Percentiles rank a stretch among this genome's conserved stretches.
Evolutionary conservation across 2,113 vertebrate genomes (phyloP).

Genomic region (Aspiorhynchus laticeps): DNA sequence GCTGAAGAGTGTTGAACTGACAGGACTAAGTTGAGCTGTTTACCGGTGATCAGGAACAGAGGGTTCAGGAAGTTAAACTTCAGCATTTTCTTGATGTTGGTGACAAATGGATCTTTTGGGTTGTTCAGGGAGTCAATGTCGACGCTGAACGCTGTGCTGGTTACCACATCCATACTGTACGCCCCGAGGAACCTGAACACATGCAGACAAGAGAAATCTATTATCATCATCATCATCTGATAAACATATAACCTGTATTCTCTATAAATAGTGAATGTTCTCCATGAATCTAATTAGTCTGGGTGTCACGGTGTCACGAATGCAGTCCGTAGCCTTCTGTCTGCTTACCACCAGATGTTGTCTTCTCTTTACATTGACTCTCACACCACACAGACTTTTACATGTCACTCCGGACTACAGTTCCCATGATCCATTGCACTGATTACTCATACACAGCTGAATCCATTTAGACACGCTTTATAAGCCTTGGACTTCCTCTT

Average conservation of each 20-base stretch:
- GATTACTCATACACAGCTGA: no score
- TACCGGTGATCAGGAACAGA: slow-evolving; percentile 66
- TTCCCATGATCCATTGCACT: no score
- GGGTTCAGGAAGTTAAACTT: slow-evolving; percentile 74
- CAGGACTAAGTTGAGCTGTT: neutral
- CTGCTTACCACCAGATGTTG: no score
- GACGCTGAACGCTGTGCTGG: slow-evolving; percentile 84
- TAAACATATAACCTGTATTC: neutral
- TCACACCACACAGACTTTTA: no score
- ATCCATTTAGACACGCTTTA: no score
- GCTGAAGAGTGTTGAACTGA: neutral
- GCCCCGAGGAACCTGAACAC: slow-evolving; percentile 77
- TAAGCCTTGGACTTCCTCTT: no score
- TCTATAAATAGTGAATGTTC: neutral
- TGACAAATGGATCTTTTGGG: slow-evolving; percentile 83
- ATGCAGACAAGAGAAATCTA: neutral
- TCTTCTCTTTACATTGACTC: no score
- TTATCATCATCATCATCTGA: neutral
- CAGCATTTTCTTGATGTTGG: slow-evolving; percentile 74
- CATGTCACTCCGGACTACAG: no score
- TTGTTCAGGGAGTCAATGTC: slow-evolving; percentile 85
- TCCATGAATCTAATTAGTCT: neutral
- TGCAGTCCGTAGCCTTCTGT: no score
- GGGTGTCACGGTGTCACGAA: no score
- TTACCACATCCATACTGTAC: slow-evolving; percentile 85